Evolutionary conservation across 2,888 invertebrate species (phyloP), one percentile per base, ranked within the genome.

Genomic region (Bombylius discolor): DNA sequence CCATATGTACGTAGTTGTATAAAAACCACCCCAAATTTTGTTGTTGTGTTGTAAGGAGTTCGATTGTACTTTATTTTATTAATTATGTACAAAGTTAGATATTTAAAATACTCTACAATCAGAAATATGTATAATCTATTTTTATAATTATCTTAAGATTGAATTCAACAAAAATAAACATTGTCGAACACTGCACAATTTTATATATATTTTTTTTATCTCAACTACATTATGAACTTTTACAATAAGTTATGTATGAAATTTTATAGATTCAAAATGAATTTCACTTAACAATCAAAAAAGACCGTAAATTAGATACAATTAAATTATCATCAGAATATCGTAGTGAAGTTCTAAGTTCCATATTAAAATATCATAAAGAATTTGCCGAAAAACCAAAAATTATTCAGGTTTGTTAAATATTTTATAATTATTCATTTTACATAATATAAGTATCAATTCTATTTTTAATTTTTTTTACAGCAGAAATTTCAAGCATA

Each of bases 301-400:
- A 92, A 66, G 90, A 90, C 34, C 87, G 89, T 66, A 96, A 96
- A 77, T 78, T 84, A 50, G 98, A 97, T 69, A 85, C 86, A 12
- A 97, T 99, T 89, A 89, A 86, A 68, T 95, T 99, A 72, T 95
- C 97, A 12, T 93, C 95, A 0, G 98, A 99, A 68, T 90, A 94
- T 72, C 84, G 97, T 66, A 84, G 90, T 58, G 85, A 96, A 64
- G 82, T 99, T 62, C 78, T 99, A 50, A 94, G 94, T 8, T 91
- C 96, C 68, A 92, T 95, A 61, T 80, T 96, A 56, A 85, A 81
- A 68, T 89, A 83, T 68, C 81, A 87, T 66, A 82, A 85, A 70
- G 78, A 82, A 64, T 91, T 90, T 77, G 81, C 84, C 58, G 90
- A 90, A 70, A 89, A 86, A 73, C 82, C 85, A 45, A 87, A 85